Evolutionary conservation across 2,888 invertebrate genomes (phyloP), one percentile per base, ranked within the genome.

Genomic region (Pomacea canaliculata): DNA sequence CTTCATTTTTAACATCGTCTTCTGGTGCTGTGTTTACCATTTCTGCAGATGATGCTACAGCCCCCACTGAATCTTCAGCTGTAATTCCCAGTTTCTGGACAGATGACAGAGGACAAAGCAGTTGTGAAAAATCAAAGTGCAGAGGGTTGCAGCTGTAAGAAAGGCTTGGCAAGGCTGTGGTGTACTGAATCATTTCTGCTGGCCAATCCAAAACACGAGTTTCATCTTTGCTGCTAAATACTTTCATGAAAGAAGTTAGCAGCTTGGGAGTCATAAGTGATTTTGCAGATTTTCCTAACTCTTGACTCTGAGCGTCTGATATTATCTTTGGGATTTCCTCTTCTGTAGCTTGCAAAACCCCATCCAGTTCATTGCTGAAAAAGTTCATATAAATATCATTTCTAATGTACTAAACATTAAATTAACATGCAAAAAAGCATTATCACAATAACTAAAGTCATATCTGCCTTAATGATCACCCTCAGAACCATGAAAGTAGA

Each of bases 131-230:
- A 82, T 90, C 89, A 85, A 89, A 89, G 71, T 82, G 81, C 18
- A 90, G 82, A 10, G 90, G 90, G 81, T 90, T 90, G 82, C 89
- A 89, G 77, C 89, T 88, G 78, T 79, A 90, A 70, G 81, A 82
- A 16, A 90, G 78, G 9, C 76, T 76, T 5, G 89, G 89, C 59
- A 84, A 80, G 37, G 84, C 81, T 37, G 81, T 83, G 10, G 90
- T 89, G 71, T 85, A 84, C 75, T 85, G 84, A 23, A 90, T 82
- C 87, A 89, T 89, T 77, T 88, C 89, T 51, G 81, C 83, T 1
- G 90, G 90, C 90, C 90, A 90, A 68, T 87, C 85, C 71, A 88
- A 80, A 69, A 86, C 85, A 48, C 79, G 80, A 51, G 83, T 80
- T n/a, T 85, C 86, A 78, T 89, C 88, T 63, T 85, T 86, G 76